phyloP scores from a whole-genome alignment of 2,888 invertebrate genomes.

The Andrena chrysosceles region DNA sequence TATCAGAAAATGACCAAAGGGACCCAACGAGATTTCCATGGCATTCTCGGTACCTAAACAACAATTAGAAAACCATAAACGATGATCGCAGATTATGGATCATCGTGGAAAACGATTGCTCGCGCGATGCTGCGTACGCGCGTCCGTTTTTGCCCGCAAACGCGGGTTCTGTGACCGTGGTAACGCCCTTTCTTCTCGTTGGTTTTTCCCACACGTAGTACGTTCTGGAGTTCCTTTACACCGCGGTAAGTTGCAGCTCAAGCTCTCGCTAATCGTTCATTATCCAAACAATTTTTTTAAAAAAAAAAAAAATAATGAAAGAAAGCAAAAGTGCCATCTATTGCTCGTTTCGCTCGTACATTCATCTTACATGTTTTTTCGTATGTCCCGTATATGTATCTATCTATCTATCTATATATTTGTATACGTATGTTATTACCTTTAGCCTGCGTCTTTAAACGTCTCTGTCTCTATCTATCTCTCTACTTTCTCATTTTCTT shows the following conservation, averaged over 20 bases:
- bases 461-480: constrained; percentile 22
- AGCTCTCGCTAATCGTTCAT: constrained; percentile 84
- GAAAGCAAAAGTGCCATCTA: constrained; percentile 77
- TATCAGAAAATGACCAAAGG: no score
- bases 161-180: constrained; percentile 85
- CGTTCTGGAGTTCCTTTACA: constrained; percentile 99
- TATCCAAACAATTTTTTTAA: constrained; percentile 62
- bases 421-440: constrained; percentile 57
- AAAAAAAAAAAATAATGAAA: constrained; percentile 24
- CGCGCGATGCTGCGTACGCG: constrained; percentile 72
- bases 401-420: constrained; percentile 67
- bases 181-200: constrained; percentile 85
- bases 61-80: no score
- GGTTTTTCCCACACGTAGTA: constrained; percentile 90
- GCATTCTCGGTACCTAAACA: no score
- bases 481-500: constrained; percentile 28
- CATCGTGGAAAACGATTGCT: constrained; percentile 59
- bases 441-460: constrained; percentile 61
- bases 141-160: constrained; percentile 75
- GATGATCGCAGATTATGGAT: no score
- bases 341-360: constrained; percentile 81
- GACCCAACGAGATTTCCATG: no score
- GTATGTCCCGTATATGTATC: constrained; percentile 73
- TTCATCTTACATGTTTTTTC: constrained; percentile 80
- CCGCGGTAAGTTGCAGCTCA: constrained; percentile 96